Percentiles rank a stretch among this genome's conserved stretches.
These are phyloP conservation scores for Ctenopoma kingsleyae DNA, from an alignment of 2,797 vertebrate genomes.

Conservation along the genomic window DNA sequence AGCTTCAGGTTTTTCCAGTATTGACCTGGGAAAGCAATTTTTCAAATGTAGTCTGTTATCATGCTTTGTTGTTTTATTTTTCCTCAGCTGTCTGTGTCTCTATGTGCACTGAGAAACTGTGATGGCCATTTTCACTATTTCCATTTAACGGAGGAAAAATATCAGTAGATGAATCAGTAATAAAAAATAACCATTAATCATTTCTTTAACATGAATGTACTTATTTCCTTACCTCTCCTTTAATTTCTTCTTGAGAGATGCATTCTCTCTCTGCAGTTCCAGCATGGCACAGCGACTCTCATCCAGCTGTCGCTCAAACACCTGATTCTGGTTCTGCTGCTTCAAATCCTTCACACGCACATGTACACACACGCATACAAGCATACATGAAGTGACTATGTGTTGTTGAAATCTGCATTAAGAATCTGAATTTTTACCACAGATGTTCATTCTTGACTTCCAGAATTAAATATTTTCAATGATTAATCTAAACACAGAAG, in stretches of 20 bases:
- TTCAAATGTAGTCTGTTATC: neutral
- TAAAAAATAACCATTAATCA: neutral
- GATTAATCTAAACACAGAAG: too few species aligned
- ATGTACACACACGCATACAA: slow-evolving; percentile 26
- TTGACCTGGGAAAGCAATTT: slow-evolving; percentile 55
- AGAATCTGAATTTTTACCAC: slow-evolving; percentile 4
- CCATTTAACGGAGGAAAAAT: neutral
- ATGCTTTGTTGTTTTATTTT: neutral
- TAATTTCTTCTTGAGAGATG: slow-evolving; percentile 84
- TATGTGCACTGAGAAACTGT: neutral
- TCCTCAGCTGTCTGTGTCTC: neutral
- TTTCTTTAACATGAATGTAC: neutral
- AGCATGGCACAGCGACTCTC: slow-evolving; percentile 85
- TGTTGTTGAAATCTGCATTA: neutral
- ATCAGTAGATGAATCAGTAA: neutral
- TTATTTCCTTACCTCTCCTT: slow-evolving; percentile 69
- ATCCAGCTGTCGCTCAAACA: slow-evolving; percentile 85
- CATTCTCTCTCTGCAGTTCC: slow-evolving; percentile 88
- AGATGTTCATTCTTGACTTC: too few species aligned
- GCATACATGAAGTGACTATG: neutral
- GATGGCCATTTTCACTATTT: neutral
- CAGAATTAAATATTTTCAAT: too few species aligned
- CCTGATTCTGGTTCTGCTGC: slow-evolving; percentile 86
- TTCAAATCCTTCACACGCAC: slow-evolving; percentile 79
- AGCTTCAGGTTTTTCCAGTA: slow-evolving; percentile 72